Conservation (phyloP, 2,888 invertebrate species). For the Drosophila anceps region DNA sequence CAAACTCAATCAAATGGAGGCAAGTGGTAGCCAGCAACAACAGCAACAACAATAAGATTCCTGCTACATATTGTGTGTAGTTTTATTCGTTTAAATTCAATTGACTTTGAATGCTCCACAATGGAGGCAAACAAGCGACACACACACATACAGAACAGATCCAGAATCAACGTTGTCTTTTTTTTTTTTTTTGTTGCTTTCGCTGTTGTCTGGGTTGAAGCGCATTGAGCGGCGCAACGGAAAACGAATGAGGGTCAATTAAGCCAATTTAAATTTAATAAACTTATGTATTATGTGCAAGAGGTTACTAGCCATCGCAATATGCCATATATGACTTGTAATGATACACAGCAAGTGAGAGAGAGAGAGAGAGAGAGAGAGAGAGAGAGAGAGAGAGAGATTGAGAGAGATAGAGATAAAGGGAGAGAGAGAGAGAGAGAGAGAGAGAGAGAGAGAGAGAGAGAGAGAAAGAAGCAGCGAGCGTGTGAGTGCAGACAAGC, state of each 20-base stretch:
- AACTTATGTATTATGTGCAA: constrained; percentile 85
- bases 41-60: constrained; percentile 48
- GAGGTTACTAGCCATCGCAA: constrained; percentile 76
- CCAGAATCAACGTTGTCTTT: constrained; percentile 42
- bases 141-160: constrained; percentile 23
- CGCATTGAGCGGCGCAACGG: constrained; percentile 64
- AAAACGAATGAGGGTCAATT: constrained; percentile 85
- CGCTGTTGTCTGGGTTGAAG: constrained; percentile 40
- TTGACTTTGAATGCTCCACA: constrained; percentile 79
- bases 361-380: neutral
- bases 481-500: constrained; percentile 1
- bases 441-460: neutral
- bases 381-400: neutral
- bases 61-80: constrained; percentile 67
- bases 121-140: constrained; percentile 69
- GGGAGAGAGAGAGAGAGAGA: neutral
- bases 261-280: constrained; percentile 86
- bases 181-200: constrained; percentile 6
- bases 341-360: constrained; percentile 50
- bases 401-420: neutral
- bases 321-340: constrained; percentile 68
- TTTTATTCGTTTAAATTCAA: constrained; percentile 80
- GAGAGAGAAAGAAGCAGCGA: neutral
- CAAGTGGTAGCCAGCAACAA: constrained; percentile 61
- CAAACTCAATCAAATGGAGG: constrained; percentile 74